Evolutionary conservation across 2,113 vertebrate species (phyloP), one percentile per base, ranked within the genome.

Genomic region (Laterallus jamaicensis): DNA sequence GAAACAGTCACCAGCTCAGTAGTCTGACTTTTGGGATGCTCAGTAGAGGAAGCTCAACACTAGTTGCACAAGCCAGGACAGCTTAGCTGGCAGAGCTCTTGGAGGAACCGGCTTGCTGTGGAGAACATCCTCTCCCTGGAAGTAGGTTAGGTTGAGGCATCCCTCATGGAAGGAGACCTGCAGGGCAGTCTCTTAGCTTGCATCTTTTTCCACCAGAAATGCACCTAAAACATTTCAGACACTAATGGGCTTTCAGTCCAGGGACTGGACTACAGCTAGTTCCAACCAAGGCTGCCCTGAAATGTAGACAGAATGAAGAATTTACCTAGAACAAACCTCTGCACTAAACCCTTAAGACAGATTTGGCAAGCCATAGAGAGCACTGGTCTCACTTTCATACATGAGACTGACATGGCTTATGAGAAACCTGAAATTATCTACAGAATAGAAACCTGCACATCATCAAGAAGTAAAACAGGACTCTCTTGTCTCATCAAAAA

Each of bases 21-120:
- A 73, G 20, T 73, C 55, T 66, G 64, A 54, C 37, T 78, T 96
- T 60, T 58, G 77, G 35, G 29, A 66, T 39, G 17, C 21, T 81
- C 29, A 52, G 35, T 44, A 31, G 52, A 74, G 13, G 11, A 91
- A 90, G 13, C 32, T 74, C 0, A 0, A 64, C 2, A 1, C 17
- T 44, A 11, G 60, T 56, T 74, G n/a, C 40, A 83, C 44, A 89
- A 89, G 32, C 29, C 18, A 54, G 29, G 29, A 52, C 29, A 47
- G 19, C 44, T 64, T 62, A 66, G 6, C 2, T 67, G 28, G 22
- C 21, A 81, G 22, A 49, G 40, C 49, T 56, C 47, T 78, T n/a
- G 67, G 60, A 81, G n/a, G 56, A 91, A 67, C 3, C 0, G 1
- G 12, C 47, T 87, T 31, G 26, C n/a, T 8, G 2, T 26, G 25